phyloP scores from a whole-genome alignment of 1,140 invertebrate species.

The Potamilus streckersoni region DNA sequence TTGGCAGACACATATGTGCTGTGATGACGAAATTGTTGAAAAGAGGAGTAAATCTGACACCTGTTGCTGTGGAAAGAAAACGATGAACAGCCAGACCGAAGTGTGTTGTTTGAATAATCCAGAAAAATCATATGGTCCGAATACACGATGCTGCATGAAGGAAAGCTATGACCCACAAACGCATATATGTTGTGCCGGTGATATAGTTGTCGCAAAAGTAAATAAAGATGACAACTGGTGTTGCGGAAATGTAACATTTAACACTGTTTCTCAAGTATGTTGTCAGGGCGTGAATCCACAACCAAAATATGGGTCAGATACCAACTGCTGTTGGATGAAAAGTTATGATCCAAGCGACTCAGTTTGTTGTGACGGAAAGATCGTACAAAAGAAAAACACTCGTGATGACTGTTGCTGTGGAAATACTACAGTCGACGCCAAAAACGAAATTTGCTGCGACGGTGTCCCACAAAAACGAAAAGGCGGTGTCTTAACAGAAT shows the following conservation, averaged over 20 bases:
- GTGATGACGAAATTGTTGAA: slow-evolving; percentile 9
- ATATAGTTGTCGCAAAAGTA: slow-evolving; percentile 11
- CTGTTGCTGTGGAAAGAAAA: slow-evolving; percentile 30
- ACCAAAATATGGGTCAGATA: slow-evolving; percentile 2
- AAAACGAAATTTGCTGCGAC: slow-evolving; percentile 26
- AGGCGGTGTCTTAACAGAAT: slow-evolving; percentile 20
- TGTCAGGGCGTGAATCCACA: slow-evolving; percentile 22
- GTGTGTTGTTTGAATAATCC: slow-evolving; percentile 28
- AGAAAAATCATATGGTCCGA: slow-evolving; percentile 17
- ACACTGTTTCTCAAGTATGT: slow-evolving; percentile 20
- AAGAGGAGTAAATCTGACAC: slow-evolving; percentile 19
- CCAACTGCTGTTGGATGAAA: not conserved
- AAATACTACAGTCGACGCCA: slow-evolving; percentile 26
- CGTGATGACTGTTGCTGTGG: slow-evolving; percentile 32
- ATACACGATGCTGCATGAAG: slow-evolving; percentile 11
- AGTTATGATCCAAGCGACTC: slow-evolving; percentile 8
- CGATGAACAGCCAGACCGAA: slow-evolving; percentile 16
- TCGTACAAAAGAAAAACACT: slow-evolving; percentile 10
- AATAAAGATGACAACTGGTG: slow-evolving; percentile 26
- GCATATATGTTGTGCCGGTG: slow-evolving; percentile 22
- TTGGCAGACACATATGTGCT: slow-evolving; percentile 18
- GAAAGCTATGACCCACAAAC: slow-evolving; percentile 20
- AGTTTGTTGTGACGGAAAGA: slow-evolving; percentile 20
- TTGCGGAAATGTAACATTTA: slow-evolving; percentile 26
- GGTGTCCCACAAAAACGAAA: slow-evolving; percentile 26